Base-by-base conservation (phyloP, 2,797 vertebrate species). In the Melanotaenia boesemani region DNA sequence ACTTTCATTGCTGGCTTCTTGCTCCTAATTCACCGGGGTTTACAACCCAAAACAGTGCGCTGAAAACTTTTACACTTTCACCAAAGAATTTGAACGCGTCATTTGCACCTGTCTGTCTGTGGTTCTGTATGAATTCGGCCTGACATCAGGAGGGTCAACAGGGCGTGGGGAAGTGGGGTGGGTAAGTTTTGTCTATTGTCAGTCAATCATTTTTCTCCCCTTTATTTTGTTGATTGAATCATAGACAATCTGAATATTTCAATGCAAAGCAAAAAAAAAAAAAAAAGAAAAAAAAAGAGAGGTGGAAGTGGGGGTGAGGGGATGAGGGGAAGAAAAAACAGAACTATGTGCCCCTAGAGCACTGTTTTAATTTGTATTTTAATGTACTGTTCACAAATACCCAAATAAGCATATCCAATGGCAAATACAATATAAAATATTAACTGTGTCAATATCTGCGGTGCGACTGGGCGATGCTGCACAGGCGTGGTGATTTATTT, bases 371-470 rank as follows among this genome's bases (percentile, higher is more conserved):
- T 91, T 90, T 86, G 88, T 89, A 85, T 92, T 90, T 90, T 88
- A 91, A 91, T 89, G 87, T 80, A 88, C 80, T 90, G 77, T 85
- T 92, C 90, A 90, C 55, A 83, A 92, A 93, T 93, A 91, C 86
- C 80, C 69, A 92, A 92, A 93, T 89, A 79, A 91, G 91, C 85
- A 80, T 89, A 80, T 90, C 90, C 89, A 89, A 72, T 93, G 90
- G 92, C 89, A 84, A 86, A 89, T 83, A 88, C 87, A 86, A 86
- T 91, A 94, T 94, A 80, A 93, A 92, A 94, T 93, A 94, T 94
- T 93, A 93, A 93, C 85, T 66, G 81, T 90, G 90, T 94, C 92
- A 87, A 93, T 93, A 91, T 76, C 72, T 85, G 85, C 70, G 83
- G 84, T 90, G 84, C 91, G 90, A 88, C 82, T 86, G 77, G 88